Evolutionary conservation across 2,113 vertebrate species (phyloP), one percentile per base, ranked within the genome.

Genomic region (Sorex araneus): DNA sequence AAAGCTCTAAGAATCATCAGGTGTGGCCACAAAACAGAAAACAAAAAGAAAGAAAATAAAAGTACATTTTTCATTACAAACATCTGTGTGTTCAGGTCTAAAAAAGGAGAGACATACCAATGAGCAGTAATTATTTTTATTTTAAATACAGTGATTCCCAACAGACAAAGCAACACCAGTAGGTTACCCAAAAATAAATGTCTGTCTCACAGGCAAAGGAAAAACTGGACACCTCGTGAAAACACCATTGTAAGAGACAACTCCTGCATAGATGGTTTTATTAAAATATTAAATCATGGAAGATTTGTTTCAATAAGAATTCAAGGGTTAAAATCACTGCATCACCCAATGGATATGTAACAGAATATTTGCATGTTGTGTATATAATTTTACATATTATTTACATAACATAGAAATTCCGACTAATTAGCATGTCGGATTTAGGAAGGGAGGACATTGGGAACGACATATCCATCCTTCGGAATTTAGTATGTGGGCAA

Each of bases 221-320:
- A 32, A 6, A 13, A 25, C 6, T 11, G 19, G 25, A 78, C 87
- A 40, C 21, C 16, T 40, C 0, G 0, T 3, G 57, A 89, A 92
- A 93, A 76, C 69, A 28, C 91, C 21, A 85, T 8, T 60, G 57
- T 60, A 60, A 43, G 40, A 95, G 45, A 79, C 19, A 40, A 1
- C 15, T 50, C 34, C 11, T 18, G 15, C 28, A 10, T 50, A 71
- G 54, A 91, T 45, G 32, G 13, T 87, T 77, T 64, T 89, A 54
- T 74, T 78, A 21, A 78, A 82, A 87, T 60, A 54, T 11, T 76
- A 94, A 90, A 66, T 60, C 82, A 87, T 15, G 9, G 83, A 76
- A 93, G 40, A 78, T 0, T 69, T 50, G 12, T 66, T 84, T 78
- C 28, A 86, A 30, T 76, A 90, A 85, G 63, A 79, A 90, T 43